Conservation (phyloP, 2,113 vertebrate genomes). For the Dasypus novemcinctus region DNA sequence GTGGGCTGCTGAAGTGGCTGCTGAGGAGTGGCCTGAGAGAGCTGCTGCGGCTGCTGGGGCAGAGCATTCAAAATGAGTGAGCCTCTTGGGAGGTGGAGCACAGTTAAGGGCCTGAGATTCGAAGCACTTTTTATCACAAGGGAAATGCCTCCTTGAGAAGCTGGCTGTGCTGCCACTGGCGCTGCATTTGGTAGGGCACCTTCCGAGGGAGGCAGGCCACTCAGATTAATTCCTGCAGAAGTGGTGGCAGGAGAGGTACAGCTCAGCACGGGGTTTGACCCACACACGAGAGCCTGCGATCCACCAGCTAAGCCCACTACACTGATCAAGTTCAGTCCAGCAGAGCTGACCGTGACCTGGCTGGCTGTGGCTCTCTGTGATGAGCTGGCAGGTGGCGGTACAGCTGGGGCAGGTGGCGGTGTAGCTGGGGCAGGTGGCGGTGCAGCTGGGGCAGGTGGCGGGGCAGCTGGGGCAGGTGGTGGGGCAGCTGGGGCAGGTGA, state of each 20-base stretch:
- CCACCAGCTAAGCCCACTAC: constrained; percentile 87
- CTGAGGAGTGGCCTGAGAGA: constrained; percentile 86
- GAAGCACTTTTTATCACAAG: constrained; percentile 89
- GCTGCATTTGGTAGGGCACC: constrained; percentile 82
- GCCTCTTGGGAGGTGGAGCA: constrained; percentile 82
- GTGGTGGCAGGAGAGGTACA: constrained; percentile 77
- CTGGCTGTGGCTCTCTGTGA: constrained; percentile 84
- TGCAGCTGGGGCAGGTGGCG: no score
- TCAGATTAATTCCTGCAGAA: constrained; percentile 85
- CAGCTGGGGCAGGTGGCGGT: no score
- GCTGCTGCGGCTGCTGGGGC: constrained; percentile 86
- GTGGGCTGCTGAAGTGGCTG: constrained; percentile 80
- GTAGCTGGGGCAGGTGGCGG: no score
- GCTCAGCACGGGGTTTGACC: constrained; percentile 85
- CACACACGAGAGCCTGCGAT: constrained; percentile 88
- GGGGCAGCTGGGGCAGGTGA: no score
- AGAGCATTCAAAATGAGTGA: constrained; percentile 85
- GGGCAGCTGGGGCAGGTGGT: no score
- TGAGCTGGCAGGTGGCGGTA: constrained; percentile 77
- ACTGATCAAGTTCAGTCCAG: constrained; percentile 89
- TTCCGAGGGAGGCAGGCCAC: constrained; percentile 87
- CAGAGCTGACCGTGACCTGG: constrained; percentile 86
- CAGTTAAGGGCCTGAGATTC: constrained; percentile 80
- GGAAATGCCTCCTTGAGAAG: constrained; percentile 85
- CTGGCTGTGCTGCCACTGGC: constrained; percentile 85